Conservation (phyloP, 2,888 invertebrate species). For the Podotricha telesiphe region DNA sequence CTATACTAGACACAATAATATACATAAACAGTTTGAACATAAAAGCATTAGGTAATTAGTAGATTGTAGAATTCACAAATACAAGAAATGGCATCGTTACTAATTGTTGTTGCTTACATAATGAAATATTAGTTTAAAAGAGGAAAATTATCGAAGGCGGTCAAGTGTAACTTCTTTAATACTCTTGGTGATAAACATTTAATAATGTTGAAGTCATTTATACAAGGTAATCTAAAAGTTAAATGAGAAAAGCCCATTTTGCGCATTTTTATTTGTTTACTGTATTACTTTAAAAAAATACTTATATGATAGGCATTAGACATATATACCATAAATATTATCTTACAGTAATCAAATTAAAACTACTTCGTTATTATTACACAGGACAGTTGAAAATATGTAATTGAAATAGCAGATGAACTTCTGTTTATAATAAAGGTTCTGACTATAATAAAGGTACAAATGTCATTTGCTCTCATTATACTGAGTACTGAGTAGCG, state of each 20-base stretch:
- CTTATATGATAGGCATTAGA: not conserved
- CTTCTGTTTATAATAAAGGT: not conserved
- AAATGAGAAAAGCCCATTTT: slow-evolving; percentile 8
- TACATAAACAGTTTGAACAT: not conserved
- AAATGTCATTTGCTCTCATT: no score
- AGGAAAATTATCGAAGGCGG: slow-evolving; percentile 40
- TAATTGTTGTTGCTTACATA: slow-evolving; percentile 2
- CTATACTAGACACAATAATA: not conserved
- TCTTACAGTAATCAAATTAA: not conserved
- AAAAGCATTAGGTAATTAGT: not conserved
- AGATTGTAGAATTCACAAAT: not conserved
- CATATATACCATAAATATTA: not conserved
- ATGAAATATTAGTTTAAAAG: slow-evolving; percentile 22
- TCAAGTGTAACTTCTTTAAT: slow-evolving; percentile 41
- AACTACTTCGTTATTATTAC: not conserved
- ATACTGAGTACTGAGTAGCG: no score
- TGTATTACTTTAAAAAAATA: not conserved
- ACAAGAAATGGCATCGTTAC: not conserved
- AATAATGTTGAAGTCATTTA: slow-evolving; percentile 9
- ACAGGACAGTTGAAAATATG: no score
- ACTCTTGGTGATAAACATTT: slow-evolving; percentile 24
- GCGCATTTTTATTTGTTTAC: no score
- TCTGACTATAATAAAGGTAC: not conserved
- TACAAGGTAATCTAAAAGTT: slow-evolving; percentile 23
- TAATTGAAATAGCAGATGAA: no score